Evolutionary conservation across 2,888 invertebrate species (phyloP).

Genomic region (Cephus runcator): DNA sequence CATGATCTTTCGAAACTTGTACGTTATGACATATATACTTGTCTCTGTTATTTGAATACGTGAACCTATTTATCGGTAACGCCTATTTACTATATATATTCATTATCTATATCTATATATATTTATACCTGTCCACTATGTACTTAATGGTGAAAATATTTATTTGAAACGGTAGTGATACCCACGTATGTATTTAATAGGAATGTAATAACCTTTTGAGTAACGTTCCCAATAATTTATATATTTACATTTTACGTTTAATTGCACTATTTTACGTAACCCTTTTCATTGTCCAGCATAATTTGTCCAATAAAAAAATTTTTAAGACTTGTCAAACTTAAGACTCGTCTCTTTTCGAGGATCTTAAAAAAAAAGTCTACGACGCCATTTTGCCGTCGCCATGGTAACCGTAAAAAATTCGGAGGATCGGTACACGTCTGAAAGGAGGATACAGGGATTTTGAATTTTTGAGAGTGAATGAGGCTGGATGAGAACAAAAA

Average conservation of each 20-base stretch:
- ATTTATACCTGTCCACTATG: slow-evolving; percentile 11
- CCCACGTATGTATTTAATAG: slow-evolving; percentile 34
- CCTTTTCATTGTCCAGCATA: not conserved
- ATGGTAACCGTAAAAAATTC: not conserved
- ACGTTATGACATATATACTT: not conserved
- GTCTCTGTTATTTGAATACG: slow-evolving; percentile 1
- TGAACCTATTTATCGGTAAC: slow-evolving; percentile 23
- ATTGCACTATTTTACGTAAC: not conserved
- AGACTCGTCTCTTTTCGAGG: not conserved
- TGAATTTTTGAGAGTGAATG: slow-evolving; percentile 4
- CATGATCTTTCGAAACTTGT: not conserved
- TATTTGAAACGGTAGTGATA: not conserved
- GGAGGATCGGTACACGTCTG: not conserved
- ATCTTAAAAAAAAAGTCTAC: not conserved
- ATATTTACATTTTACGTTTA: not conserved
- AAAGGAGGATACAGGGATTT: not conserved
- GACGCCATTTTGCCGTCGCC: not conserved
- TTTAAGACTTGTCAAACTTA: not conserved
- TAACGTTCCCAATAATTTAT: not conserved
- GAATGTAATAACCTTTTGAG: slow-evolving; percentile 10
- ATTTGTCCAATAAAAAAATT: not conserved
- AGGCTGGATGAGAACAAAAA: not conserved
- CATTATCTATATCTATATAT: slow-evolving; percentile 25
- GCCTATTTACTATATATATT: slow-evolving; percentile 23
- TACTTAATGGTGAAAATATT: not conserved